phyloP scores from a whole-genome alignment of 1,140 invertebrate genomes.

The Ruditapes philippinarum region DNA sequence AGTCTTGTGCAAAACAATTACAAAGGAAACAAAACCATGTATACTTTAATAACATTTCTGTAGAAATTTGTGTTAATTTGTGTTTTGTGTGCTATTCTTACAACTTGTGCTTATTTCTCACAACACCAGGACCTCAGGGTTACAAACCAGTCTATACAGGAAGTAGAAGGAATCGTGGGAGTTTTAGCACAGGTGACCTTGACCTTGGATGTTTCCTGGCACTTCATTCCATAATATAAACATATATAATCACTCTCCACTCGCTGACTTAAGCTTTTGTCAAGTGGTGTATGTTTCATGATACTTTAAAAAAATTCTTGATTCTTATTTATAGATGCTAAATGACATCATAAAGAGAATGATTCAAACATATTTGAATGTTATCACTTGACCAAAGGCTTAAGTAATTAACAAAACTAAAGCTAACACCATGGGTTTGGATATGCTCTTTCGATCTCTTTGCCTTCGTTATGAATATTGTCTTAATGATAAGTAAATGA shows the following conservation, averaged over 20 bases:
- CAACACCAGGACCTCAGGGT: slow-evolving; percentile 55
- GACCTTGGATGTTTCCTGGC: slow-evolving; percentile 43
- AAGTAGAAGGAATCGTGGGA: slow-evolving; percentile 45
- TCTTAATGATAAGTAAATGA: too few species aligned
- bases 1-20: slow-evolving; percentile 8
- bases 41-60: slow-evolving; percentile 13
- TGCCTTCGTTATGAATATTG: too few species aligned
- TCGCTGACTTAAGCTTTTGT: background rate
- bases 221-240: slow-evolving; percentile 17
- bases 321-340: too few species aligned
- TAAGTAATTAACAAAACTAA: background rate
- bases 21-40: too few species aligned
- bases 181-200: slow-evolving; percentile 56
- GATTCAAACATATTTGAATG: too few species aligned
- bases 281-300: too few species aligned
- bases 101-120: slow-evolving; percentile 57
- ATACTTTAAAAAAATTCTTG: too few species aligned
- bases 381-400: slow-evolving; percentile 24
- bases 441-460: background rate
- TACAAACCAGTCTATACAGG: slow-evolving; percentile 43
- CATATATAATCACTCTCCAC: slow-evolving; percentile 25
- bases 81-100: slow-evolving; percentile 53
- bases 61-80: slow-evolving; percentile 39
- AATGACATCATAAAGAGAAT: too few species aligned
- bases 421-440: slow-evolving; percentile 14